Evolutionary conservation across 2,888 invertebrate genomes (phyloP), one percentile per base, ranked within the genome.

Genomic region (Lepidochitona cinerea): DNA sequence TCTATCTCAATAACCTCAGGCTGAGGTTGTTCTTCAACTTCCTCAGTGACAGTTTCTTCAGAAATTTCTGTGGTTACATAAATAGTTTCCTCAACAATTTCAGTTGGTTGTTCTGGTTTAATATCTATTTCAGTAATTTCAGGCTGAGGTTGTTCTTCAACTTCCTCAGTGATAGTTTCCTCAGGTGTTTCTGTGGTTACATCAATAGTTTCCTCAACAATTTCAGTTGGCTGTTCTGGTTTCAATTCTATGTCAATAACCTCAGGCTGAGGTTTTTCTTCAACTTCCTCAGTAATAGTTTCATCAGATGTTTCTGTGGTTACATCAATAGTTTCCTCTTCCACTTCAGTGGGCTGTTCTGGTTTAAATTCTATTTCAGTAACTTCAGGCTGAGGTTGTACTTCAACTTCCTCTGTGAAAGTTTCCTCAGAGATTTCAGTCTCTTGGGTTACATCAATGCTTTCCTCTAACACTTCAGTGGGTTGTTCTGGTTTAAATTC

Each of bases 381-480:
- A 33, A 12, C 23, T 65, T 65, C 65, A 32, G 23, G 65, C 33
- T 32, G 7, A 65, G 32, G 33, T 32, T 65, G 65, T 41, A 12
- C 41, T 41, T 41, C 41, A 41, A 41, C 18, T 9, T 12, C 18
- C 18, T 41, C 41, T 12, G 41, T 41, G 41, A 49, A 1, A 49
- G 7, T 7, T 49, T 49, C 49, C 32, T 74, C 71, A 52, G 54
- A 37, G 65, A 73, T 68, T 49, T 77, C 68, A 67, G 77, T 74
- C n/a, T n/a, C n/a, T n/a, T n/a, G n/a, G 67, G 77, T 79, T 18
- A 75, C 64, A 36, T 72, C 36, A 37, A 49, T 64, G 23, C 7
- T n/a, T 23, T n/a, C n/a, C n/a, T n/a, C n/a, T n/a, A n/a, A n/a
- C n/a, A n/a, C n/a, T n/a, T n/a, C n/a, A n/a, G n/a, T n/a, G n/a